phyloP scores from a whole-genome alignment of 2,797 vertebrate species.

The Catostomus latipinnis region DNA sequence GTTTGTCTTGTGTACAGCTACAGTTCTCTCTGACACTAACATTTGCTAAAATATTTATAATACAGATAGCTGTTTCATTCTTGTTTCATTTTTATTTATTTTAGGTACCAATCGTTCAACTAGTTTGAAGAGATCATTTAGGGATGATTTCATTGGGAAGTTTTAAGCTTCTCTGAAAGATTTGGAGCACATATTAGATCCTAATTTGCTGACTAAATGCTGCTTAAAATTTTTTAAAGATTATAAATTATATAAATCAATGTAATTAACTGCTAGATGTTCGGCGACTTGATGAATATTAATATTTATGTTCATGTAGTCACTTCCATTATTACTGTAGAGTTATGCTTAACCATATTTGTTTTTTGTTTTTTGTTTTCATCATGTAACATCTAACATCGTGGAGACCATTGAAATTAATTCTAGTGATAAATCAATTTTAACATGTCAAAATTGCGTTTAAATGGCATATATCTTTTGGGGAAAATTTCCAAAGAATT shows the following conservation, averaged over 20 bases:
- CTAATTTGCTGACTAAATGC: conserved; percentile 41
- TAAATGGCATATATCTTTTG: not conserved
- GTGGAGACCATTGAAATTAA: not conserved
- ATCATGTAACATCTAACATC: not conserved
- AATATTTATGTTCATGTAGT: conserved; percentile 27
- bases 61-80: conserved; percentile 6
- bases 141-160: conserved; percentile 14
- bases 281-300: conserved; percentile 38
- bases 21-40: conserved; percentile 35
- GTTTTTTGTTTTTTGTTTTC: not conserved
- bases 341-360: not conserved
- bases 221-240: conserved; percentile 28
- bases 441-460: not conserved
- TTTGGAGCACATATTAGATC: conserved; percentile 7
- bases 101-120: conserved; percentile 36
- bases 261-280: conserved; percentile 13
- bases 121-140: not conserved
- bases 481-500: not conserved
- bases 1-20: conserved; percentile 37
- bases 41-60: not conserved
- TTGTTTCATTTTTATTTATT: conserved; percentile 43
- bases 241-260: conserved; percentile 22
- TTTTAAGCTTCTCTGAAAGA: conserved; percentile 5
- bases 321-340: conserved; percentile 19
- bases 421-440: not conserved